Conservation (phyloP, 2,797 vertebrate genomes). For the Limosa lapponica region DNA sequence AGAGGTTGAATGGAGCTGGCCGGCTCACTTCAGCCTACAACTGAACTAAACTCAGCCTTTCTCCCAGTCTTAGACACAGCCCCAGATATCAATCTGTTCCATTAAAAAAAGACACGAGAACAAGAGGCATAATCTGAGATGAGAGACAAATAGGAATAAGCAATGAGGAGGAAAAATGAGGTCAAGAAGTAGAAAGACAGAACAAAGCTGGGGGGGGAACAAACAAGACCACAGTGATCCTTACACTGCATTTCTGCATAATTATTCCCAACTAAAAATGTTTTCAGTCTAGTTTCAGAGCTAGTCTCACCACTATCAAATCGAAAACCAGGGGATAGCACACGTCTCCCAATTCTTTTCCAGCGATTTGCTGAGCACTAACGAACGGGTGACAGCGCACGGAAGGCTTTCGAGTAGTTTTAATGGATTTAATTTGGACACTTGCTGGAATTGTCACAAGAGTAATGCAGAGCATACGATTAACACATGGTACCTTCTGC, state of each 20-base stretch:
- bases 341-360: not conserved
- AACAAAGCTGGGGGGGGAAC: not conserved
- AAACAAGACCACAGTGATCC: not conserved
- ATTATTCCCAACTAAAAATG: not conserved
- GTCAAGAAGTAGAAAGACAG: conserved; percentile 44
- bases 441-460: not conserved
- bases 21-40: not conserved
- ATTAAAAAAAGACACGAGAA: conserved; percentile 1
- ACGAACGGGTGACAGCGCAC: rapidly evolving
- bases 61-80: conserved; percentile 22
- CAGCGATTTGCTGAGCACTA: not conserved
- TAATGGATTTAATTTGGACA: not conserved
- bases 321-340: not conserved
- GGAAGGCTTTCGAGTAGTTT: not conserved
- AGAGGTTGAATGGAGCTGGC: not conserved
- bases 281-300: not conserved
- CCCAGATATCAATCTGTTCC: conserved; percentile 39
- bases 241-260: not conserved
- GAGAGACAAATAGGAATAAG: conserved; percentile 43
- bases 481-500: not conserved
- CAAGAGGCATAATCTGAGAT: not conserved
- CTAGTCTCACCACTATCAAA: not conserved
- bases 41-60: conserved; percentile 8
- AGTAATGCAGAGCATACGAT: not conserved
- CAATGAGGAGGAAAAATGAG: conserved; percentile 47